These are phyloP conservation scores for Erinaceus europaeus DNA, from an alignment of 2,113 vertebrate genomes.

Conservation along the genomic window DNA sequence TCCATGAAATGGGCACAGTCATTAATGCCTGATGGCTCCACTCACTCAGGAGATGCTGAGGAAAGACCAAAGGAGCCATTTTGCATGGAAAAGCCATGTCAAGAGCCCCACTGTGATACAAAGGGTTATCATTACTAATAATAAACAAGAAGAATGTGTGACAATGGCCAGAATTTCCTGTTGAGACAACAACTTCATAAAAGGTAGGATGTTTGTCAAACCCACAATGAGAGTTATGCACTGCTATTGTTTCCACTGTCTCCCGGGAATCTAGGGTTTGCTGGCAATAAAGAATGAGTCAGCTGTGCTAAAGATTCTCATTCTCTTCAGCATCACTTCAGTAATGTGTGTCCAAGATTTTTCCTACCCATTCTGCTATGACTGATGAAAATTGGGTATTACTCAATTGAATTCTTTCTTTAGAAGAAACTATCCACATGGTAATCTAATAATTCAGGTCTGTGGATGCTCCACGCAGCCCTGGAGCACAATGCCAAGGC, in stretches of 20 bases:
- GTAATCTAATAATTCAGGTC: background rate
- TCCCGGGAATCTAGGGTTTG: constrained; percentile 43
- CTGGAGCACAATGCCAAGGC: background rate
- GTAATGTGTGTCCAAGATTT: background rate
- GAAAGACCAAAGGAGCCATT: constrained; percentile 20
- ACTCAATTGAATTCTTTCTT: background rate
- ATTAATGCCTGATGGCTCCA: too few species aligned
- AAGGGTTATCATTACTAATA: constrained; percentile 56
- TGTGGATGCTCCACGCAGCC: background rate
- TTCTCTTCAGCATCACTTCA: constrained; percentile 22
- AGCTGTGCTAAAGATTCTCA: constrained; percentile 30
- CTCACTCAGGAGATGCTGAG: background rate
- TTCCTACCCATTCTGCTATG: background rate
- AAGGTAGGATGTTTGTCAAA: constrained; percentile 71
- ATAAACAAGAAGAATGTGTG: constrained; percentile 71
- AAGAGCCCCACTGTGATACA: background rate
- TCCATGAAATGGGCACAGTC: background rate
- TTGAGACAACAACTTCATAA: constrained; percentile 68
- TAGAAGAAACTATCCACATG: background rate
- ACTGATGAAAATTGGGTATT: background rate
- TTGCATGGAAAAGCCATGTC: constrained; percentile 35
- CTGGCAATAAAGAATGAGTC: constrained; percentile 18
- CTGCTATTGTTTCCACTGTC: constrained; percentile 64
- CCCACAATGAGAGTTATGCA: constrained; percentile 10
- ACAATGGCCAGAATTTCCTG: constrained; percentile 77